Percentiles rank a stretch among this genome's conserved stretches.
These are phyloP conservation scores for Amphilophus citrinellus DNA, from an alignment of 2,113 vertebrate species.

Conservation along the genomic window DNA sequence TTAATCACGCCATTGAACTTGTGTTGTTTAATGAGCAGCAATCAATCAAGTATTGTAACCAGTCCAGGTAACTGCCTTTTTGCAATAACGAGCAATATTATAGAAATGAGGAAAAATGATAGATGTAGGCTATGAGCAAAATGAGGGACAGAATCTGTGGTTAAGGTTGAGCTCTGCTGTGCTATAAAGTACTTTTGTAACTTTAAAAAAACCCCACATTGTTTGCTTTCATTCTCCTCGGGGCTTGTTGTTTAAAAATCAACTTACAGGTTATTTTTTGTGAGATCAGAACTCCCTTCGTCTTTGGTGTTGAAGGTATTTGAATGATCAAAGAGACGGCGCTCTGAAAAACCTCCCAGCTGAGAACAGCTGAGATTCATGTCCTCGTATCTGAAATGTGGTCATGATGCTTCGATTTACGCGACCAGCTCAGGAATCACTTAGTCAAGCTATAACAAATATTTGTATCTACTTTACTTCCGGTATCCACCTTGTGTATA, in stretches of 20 bases:
- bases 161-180: background rate
- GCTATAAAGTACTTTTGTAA: background rate
- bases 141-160: background rate
- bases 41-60: background rate
- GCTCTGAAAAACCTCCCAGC: background rate
- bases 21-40: background rate
- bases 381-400: background rate
- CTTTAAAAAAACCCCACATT: background rate
- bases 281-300: background rate
- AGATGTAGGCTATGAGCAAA: background rate
- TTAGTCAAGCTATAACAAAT: background rate
- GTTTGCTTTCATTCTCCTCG: background rate
- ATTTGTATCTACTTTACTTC: background rate
- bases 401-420: too few relatives aligned
- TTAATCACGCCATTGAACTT: background rate
- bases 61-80: background rate
- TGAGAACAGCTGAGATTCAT: background rate
- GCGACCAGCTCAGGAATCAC: background rate
- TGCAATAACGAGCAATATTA: background rate
- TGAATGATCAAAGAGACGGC: background rate
- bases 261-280: background rate
- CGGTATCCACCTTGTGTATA: accelerated
- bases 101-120: background rate
- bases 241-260: slow-evolving; percentile 1
- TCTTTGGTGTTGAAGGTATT: background rate